Percentiles rank a stretch among this genome's conserved stretches.
These are phyloP conservation scores for Acleris holmiana DNA, from an alignment of 2,888 invertebrate species.

Conservation along the genomic window DNA sequence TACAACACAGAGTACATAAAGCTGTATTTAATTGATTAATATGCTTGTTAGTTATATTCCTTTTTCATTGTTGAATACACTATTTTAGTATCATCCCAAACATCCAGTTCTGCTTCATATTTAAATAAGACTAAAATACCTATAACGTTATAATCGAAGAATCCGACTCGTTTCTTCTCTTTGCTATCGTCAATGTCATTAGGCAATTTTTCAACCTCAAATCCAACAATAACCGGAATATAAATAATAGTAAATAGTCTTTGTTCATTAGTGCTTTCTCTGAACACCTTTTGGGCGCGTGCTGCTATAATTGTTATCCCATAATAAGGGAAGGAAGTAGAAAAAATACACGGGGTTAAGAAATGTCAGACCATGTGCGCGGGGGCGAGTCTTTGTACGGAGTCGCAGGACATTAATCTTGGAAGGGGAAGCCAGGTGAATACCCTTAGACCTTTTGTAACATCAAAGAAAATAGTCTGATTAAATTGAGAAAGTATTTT, in stretches of 20 bases:
- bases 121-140: not conserved
- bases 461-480: constrained; percentile 19
- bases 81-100: too few relatives aligned
- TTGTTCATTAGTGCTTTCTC: constrained; percentile 74
- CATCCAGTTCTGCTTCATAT: not conserved
- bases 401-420: constrained; percentile 77
- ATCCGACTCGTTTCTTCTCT: not conserved
- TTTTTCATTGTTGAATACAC: too few relatives aligned
- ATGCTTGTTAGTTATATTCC: too few relatives aligned
- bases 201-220: constrained; percentile 1
- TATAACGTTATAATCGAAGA: not conserved
- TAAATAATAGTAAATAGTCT: constrained; percentile 47
- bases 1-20: too few relatives aligned
- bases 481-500: constrained; percentile 21
- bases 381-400: constrained; percentile 60
- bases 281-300: constrained; percentile 79
- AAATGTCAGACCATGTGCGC: constrained; percentile 72
- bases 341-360: constrained; percentile 59
- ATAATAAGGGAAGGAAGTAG: constrained; percentile 72
- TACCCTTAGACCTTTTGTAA: constrained; percentile 58
- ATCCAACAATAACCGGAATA: constrained; percentile 18
- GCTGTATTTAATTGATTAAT: too few relatives aligned
- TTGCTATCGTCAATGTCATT: not conserved
- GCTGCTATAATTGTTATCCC: constrained; percentile 67
- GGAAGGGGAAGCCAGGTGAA: constrained; percentile 68